Percentiles rank a stretch among this genome's conserved stretches.
phyloP scores from a whole-genome alignment of 2,888 invertebrate genomes.

The Dugesia japonica region DNA sequence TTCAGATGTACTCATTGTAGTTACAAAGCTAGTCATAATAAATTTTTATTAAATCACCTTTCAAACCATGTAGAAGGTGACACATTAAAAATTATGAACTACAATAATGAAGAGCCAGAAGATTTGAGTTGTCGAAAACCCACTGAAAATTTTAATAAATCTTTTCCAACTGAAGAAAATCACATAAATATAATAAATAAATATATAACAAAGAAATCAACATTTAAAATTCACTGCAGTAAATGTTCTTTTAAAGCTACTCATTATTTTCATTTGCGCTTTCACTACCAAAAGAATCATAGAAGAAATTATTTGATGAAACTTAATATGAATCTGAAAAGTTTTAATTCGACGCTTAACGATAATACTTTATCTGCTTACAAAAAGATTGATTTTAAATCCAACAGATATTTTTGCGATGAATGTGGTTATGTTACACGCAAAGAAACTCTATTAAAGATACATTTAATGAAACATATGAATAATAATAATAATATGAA shows the following conservation, averaged over 20 bases:
- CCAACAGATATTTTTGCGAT: not conserved
- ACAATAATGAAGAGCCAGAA: not conserved
- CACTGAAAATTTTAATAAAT: not conserved
- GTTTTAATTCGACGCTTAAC: not conserved
- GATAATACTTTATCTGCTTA: not conserved
- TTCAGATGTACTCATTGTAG: constrained; percentile 2
- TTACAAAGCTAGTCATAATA: constrained; percentile 16
- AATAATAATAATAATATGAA: not conserved
- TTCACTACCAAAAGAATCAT: not conserved
- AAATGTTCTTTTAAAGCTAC: not conserved
- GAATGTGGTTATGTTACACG: not conserved
- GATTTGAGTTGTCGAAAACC: not conserved
- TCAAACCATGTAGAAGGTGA: not conserved
- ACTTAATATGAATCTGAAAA: not conserved
- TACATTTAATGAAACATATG: not conserved
- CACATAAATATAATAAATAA: not conserved
- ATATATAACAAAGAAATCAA: not conserved
- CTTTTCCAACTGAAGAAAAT: not conserved
- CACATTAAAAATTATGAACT: not conserved
- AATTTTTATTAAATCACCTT: not conserved
- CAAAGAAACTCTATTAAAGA: not conserved
- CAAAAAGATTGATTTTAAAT: not conserved
- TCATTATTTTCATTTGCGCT: not conserved
- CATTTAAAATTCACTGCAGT: not conserved
- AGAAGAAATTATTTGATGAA: not conserved